Evolutionary conservation across 2,888 invertebrate species (phyloP).

Genomic region (Torymus tubicola): DNA sequence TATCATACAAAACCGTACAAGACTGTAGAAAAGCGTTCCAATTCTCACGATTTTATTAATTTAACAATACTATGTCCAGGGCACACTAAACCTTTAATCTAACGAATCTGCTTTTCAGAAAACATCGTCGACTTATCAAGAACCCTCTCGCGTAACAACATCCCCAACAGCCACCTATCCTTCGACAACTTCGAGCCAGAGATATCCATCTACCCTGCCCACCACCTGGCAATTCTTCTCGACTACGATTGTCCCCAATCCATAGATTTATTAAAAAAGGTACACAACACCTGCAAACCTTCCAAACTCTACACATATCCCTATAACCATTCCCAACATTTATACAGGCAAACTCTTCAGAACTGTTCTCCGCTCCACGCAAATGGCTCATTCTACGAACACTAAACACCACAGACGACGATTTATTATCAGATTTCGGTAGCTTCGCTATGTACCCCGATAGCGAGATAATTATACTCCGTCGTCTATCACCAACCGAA

Average conservation of each 20-base stretch:
- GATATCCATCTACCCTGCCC: constrained; percentile 46
- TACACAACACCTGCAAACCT: too few relatives aligned
- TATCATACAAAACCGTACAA: too few relatives aligned
- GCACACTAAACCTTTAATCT: too few relatives aligned
- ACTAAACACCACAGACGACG: constrained; percentile 19
- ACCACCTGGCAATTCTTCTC: constrained; percentile 63
- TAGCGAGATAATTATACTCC: constrained; percentile 66
- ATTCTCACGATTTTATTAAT: too few relatives aligned
- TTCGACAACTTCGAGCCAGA: constrained; percentile 52
- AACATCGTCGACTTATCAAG: too few relatives aligned
- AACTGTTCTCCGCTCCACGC: constrained; percentile 65
- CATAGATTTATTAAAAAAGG: constrained; percentile 62
- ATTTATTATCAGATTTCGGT: constrained; percentile 52
- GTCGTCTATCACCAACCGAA: constrained; percentile 51
- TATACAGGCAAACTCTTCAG: constrained; percentile 65
- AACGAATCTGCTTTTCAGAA: too few relatives aligned
- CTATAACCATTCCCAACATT: too few relatives aligned
- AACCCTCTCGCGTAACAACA: constrained; percentile 61
- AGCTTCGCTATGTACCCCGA: constrained; percentile 66
- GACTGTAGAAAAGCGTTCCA: too few relatives aligned
- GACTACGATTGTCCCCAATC: constrained; percentile 67
- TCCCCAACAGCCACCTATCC: constrained; percentile 60
- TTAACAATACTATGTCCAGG: too few relatives aligned
- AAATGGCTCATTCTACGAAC: constrained; percentile 69
- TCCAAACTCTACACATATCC: too few relatives aligned